Conservation (phyloP, 2,113 vertebrate genomes). For the Speoplatyrhinus poulsoni region DNA sequence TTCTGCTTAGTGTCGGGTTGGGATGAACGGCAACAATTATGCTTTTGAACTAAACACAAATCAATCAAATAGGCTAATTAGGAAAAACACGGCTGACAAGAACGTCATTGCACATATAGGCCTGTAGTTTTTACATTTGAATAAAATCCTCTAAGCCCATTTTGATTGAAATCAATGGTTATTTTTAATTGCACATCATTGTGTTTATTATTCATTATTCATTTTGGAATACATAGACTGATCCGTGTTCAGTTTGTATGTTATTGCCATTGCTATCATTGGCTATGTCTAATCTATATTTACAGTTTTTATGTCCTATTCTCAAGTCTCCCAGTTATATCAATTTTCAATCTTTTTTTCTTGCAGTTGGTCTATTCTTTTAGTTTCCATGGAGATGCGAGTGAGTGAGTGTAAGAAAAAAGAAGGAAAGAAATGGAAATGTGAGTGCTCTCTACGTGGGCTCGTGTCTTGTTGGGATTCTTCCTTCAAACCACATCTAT, state of each 20-base stretch:
- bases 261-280: too few species aligned
- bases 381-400: slow-evolving; percentile 73
- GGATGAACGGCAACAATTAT: too few species aligned
- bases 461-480: neutral
- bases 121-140: too few species aligned
- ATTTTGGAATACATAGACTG: too few species aligned
- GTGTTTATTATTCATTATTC: too few species aligned
- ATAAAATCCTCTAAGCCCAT: too few species aligned
- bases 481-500: too few species aligned
- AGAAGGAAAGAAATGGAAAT: neutral
- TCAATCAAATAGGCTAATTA: neutral
- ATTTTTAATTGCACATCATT: too few species aligned
- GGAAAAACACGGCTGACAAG: neutral
- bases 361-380: slow-evolving; percentile 61
- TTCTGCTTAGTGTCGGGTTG: too few species aligned
- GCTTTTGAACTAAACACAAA: neutral
- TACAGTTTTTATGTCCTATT: slow-evolving; percentile 9
- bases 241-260: too few species aligned
- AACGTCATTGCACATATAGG: too few species aligned
- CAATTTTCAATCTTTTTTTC: slow-evolving; percentile 44
- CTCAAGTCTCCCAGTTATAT: slow-evolving; percentile 29
- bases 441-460: neutral
- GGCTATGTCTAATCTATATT: neutral
- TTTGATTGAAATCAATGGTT: too few species aligned
- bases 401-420: slow-evolving; percentile 14